Conservation (phyloP, 2,888 invertebrate genomes). For the Hydroisotoma schaefferi region DNA sequence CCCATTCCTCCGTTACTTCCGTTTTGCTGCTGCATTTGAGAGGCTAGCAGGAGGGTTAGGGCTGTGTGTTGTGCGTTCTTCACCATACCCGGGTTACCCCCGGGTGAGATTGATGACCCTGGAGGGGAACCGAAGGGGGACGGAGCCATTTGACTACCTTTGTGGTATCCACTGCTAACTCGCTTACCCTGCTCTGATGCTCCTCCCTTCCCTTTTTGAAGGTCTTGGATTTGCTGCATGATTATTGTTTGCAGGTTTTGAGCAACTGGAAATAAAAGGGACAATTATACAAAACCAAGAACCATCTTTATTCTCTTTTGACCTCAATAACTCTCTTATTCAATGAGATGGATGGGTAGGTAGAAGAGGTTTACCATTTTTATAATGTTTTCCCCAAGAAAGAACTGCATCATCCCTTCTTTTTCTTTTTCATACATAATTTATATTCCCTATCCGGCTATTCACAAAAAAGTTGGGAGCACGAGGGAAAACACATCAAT, state of each 20-base stretch:
- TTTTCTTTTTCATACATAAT: too few relatives aligned
- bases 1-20: constrained; percentile 20
- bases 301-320: too few relatives aligned
- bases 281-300: too few relatives aligned
- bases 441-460: too few relatives aligned
- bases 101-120: constrained; percentile 26
- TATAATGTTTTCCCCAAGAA: too few relatives aligned
- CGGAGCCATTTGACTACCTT: constrained; percentile 30
- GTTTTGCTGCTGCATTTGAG: constrained; percentile 50
- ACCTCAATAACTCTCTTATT: too few relatives aligned
- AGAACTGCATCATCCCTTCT: too few relatives aligned
- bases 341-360: too few relatives aligned
- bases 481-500: too few relatives aligned
- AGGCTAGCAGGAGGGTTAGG: constrained; percentile 51
- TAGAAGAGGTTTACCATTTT: too few relatives aligned
- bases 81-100: constrained; percentile 35
- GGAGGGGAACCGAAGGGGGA: constrained; percentile 23
- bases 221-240: constrained; percentile 53
- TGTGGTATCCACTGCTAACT: constrained; percentile 41
- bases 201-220: constrained; percentile 50
- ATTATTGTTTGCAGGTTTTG: constrained; percentile 54
- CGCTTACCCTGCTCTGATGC: constrained; percentile 29
- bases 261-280: constrained; percentile 51
- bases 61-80: constrained; percentile 51
- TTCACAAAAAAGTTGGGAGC: too few relatives aligned